Evolutionary conservation across 1,140 invertebrate species (phyloP), one percentile per base, ranked within the genome.

Genomic region (Rhopalosiphum padi): DNA sequence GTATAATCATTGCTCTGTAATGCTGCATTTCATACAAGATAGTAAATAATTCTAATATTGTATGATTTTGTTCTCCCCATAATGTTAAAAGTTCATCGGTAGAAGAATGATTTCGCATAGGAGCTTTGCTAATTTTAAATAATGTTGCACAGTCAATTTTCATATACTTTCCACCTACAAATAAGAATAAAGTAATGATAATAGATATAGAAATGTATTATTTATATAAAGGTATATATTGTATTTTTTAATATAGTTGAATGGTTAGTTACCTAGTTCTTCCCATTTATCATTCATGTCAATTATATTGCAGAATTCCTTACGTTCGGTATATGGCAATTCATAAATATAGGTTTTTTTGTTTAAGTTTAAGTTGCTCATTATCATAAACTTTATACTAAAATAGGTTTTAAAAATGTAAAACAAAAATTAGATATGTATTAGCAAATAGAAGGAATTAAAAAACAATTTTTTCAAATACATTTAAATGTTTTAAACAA

Each of bases 31-130:
- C 95, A 43, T 95, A 97, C 8, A 98, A 95, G 41, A 97, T 94
- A 5, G 97, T 95, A 95, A 98, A 98, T 15, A 99, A 95, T 95
- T 98, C 97, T 87, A 96, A 95, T 5, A 98, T 96, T 35, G 97
- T 97, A 94, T 98, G 97, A 95, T 98, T 98, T 93, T 97, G 96
- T 94, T 97, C 96, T 15, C 97, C 97, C 97, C 97, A 99, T 90
- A 96, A 95, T 55, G 96, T 96, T 37, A 99, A 95, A 9, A 99
- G 95, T 94, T 97, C 96, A 94, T 97, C 96, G 1, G 97, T 97
- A 1, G 98, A 97, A 94, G 98, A 97, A 51, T 95, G 95, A 51
- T 96, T 95, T 83, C 95, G 94, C 22, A 94, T 94, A 15, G 95
- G 83, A 46, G 95, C 96, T 55, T 96, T 95, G 53, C 95, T 95